Evolutionary conservation across 2,113 vertebrate genomes (phyloP), one percentile per base, ranked within the genome.

Genomic region (Urocolius indicus): DNA sequence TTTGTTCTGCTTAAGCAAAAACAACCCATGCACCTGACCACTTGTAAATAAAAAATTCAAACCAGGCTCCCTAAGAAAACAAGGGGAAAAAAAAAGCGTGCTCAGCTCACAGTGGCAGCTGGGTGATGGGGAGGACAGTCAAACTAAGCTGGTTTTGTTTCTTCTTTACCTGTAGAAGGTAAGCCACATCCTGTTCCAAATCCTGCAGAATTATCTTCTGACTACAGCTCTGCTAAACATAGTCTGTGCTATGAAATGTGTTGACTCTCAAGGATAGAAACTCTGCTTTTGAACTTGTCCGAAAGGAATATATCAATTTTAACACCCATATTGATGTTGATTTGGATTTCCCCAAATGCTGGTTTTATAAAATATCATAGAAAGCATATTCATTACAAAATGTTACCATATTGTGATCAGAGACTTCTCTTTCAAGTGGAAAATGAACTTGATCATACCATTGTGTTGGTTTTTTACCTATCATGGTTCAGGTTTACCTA

Each of bases 41-140:
- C 81, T 87, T 87, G 76, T 78, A 93, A 92, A 91, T 95, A 69
- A 87, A 67, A 94, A 89, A 92, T 79, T 93, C 90, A 94, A 90
- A 82, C 85, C 83, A 90, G 85, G 21, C 51, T 83, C 46, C 54
- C 68, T 55, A 26, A 81, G 52, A 12, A 80, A 87, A 75, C 30
- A 67, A 27, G 16, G 46, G 38, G 36, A 30, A 69, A n/a, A 22
- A 8, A 11, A 61, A 52, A 71, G 89, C 10, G 54, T 86, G 48
- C 57, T 89, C n/a, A 62, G 29, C 45, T 61, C 63, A 16, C 18
- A 12, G 52, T 16, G 77, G 17, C 80, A 87, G 48, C n/a, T 77
- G 41, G 78, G 61, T 24, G 41, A 2, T 13, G 55, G 55, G 29
- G 59, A 80, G 36, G 36, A 8, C 17, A 41, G 67, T 11, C 81